Base-by-base conservation (phyloP, 1,140 invertebrate genomes). In the Batillaria attramentaria region DNA sequence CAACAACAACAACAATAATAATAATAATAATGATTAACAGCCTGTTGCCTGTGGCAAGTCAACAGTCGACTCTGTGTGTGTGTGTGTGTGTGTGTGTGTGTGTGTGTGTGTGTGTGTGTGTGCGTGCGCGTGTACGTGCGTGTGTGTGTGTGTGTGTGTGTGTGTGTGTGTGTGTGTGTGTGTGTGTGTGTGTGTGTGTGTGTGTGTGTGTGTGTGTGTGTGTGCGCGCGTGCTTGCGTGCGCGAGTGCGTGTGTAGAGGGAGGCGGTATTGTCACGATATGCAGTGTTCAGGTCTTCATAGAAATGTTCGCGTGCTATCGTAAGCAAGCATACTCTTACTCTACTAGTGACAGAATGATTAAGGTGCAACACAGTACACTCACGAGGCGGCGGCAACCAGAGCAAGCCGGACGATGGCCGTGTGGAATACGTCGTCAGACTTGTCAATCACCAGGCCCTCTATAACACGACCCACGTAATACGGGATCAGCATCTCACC, bases 41-140 rank as follows among this genome's bases (percentile, higher is more conserved):
- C 35, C 6, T 66, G 62, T 31, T 13, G 31, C 4, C 18, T 3
- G 62, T n/a, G 62, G 8, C n/a, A 24, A 37, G 62, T 66, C 31
- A 37, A 37, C 39, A 37, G 35, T 31, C 18, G 62, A 16, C 13
- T 66, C 31, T 66, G 62, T 37, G 62, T 66, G 62, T 66, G 62
- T 66, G 62, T 66, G 62, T 66, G 62, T 66, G 28, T 66, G 62
- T 66, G 62, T 66, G 62, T 66, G 62, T 66, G 62, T 66, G 62
- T 66, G 62, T 66, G 62, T 66, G 62, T 66, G 62, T 66, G 33
- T 66, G 62, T 35, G 3, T 1, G 62, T 35, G 33, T 3, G 62
- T 35, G 33, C 33, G 10, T 35, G 62, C 18, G 31, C 10, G 62
- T 66, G 62, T 37, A 4, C 39, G 62, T 37, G 62, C 39, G 62